Percentiles rank a stretch among this genome's conserved stretches.
These are phyloP conservation scores for Nerophis lumbriciformis DNA, from an alignment of 2,113 vertebrate genomes.

Conservation along the genomic window DNA sequence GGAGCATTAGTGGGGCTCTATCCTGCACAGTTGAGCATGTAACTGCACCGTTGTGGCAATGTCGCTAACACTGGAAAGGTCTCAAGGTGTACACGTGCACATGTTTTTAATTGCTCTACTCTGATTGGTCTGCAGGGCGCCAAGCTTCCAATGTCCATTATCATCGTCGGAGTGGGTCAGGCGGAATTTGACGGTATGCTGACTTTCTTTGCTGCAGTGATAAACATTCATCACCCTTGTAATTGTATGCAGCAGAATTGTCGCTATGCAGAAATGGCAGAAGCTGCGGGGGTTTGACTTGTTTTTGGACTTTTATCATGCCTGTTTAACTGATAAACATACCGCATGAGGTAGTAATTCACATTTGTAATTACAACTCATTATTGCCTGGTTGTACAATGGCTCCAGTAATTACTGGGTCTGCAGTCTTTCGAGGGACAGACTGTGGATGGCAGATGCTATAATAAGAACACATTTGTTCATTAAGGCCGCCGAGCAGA, in stretches of 20 bases:
- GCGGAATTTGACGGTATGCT: conserved; percentile 66
- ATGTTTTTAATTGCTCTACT: conserved; percentile 1
- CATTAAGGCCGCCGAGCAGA: conserved; percentile 28
- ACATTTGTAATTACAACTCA: conserved; percentile 12
- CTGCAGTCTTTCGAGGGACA: conserved; percentile 26
- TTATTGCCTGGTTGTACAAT: conserved; percentile 10
- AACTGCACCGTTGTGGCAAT: conserved; percentile 12
- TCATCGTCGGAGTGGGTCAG: conserved; percentile 69
- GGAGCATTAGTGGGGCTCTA: conserved; percentile 23
- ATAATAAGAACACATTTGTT: conserved; percentile 34
- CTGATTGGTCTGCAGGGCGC: conserved; percentile 51
- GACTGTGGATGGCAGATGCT: conserved; percentile 40
- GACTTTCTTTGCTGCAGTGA: background rate
- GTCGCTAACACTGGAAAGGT: conserved; percentile 12
- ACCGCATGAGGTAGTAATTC: conserved; percentile 15
- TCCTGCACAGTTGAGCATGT: conserved; percentile 8
- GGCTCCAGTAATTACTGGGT: conserved; percentile 54
- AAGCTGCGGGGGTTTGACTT: background rate
- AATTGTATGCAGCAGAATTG: background rate
- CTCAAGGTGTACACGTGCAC: background rate
- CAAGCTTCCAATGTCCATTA: conserved; percentile 69
- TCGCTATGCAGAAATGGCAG: background rate
- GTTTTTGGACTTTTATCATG: background rate
- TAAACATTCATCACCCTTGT: background rate
- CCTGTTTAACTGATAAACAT: conserved; percentile 10